Percentiles rank a stretch among this genome's conserved stretches.
These are phyloP conservation scores for Heliconius hermathena DNA, from an alignment of 1,140 invertebrate genomes.

Conservation along the genomic window DNA sequence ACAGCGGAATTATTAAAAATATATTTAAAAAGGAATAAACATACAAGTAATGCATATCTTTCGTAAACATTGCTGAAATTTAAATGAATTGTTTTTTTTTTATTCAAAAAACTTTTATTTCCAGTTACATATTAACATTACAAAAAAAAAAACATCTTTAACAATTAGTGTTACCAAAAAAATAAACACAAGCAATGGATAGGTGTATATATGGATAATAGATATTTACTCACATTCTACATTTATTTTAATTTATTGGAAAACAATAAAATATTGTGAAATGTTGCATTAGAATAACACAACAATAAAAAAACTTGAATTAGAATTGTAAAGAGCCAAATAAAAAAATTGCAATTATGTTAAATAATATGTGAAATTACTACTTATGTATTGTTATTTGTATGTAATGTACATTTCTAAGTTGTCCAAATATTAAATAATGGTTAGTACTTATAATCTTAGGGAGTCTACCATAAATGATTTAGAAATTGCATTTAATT, in stretches of 20 bases:
- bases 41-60: background rate
- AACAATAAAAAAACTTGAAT: constrained; percentile 20
- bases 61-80: constrained; percentile 30
- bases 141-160: constrained; percentile 16
- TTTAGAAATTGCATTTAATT: constrained; percentile 2
- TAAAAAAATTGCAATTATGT: constrained; percentile 35
- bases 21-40: background rate
- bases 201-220: constrained; percentile 9
- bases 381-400: constrained; percentile 43
- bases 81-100: constrained; percentile 32
- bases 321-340: too few relatives aligned
- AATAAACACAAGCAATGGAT: constrained; percentile 20
- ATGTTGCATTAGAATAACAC: constrained; percentile 16
- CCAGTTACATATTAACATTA: constrained; percentile 20
- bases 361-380: constrained; percentile 31
- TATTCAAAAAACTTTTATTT: constrained; percentile 31
- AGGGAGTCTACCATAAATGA: constrained; percentile 1
- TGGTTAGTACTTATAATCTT: constrained; percentile 12
- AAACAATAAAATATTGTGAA: constrained; percentile 10
- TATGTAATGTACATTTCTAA: constrained; percentile 40
- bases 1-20: background rate
- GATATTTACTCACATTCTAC: background rate
- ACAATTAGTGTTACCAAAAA: constrained; percentile 17
- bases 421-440: constrained; percentile 32
- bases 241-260: background rate